Conservation (phyloP, 2,113 vertebrate genomes). For the Ophthalmolycus amberensis region DNA sequence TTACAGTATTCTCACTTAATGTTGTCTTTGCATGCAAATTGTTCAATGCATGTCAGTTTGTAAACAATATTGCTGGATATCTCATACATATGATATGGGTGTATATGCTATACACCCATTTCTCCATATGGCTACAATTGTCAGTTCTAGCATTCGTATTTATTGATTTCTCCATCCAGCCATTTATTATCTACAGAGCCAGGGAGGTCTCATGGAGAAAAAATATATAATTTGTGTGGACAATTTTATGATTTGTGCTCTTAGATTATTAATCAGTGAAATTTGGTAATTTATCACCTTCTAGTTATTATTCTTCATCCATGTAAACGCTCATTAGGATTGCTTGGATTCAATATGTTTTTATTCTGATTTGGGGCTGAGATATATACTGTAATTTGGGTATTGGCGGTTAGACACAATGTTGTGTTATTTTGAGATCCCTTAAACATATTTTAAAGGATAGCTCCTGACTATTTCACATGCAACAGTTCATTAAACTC, state of each 20-base stretch:
- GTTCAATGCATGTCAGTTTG: no score
- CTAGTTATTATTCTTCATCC: no score
- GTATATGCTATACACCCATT: neutral
- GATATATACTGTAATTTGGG: neutral
- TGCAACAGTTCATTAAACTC: neutral
- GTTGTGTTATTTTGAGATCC: neutral
- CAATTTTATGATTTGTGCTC: neutral
- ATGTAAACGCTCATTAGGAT: no score
- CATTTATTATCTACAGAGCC: no score
- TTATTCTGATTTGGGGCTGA: neutral
- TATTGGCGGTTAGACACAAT: neutral
- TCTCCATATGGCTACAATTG: neutral
- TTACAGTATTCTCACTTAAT: neutral
- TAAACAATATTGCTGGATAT: neutral
- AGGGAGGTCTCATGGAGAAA: no score
- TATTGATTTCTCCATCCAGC: neutral
- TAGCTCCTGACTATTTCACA: neutral
- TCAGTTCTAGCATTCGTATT: neutral
- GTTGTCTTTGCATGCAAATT: neutral
- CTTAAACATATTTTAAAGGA: neutral
- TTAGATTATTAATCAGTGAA: no score
- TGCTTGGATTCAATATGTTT: neutral
- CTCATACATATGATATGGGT: neutral
- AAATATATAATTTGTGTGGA: no score
- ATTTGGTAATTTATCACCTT: no score